These are phyloP conservation scores for Steatornis caripensis DNA, from an alignment of 2,113 vertebrate species.

Conservation along the genomic window DNA sequence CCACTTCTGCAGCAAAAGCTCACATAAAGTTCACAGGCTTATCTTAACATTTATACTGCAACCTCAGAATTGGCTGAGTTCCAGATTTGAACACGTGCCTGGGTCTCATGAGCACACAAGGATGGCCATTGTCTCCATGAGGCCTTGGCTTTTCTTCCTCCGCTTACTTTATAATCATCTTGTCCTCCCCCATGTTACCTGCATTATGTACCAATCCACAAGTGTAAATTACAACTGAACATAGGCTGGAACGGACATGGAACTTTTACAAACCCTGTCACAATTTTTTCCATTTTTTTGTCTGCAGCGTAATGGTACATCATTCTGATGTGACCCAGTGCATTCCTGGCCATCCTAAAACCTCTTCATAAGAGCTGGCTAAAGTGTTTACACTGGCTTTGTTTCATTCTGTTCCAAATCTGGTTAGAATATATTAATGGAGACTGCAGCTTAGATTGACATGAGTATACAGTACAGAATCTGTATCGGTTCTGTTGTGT, in stretches of 20 bases:
- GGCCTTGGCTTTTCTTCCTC: not conserved
- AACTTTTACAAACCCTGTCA: not conserved
- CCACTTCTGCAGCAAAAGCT: not conserved
- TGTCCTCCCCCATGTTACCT: not conserved
- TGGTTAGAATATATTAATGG: not conserved
- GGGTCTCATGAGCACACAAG: not conserved
- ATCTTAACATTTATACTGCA: not conserved
- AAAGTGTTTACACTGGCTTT: not conserved
- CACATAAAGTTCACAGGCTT: not conserved
- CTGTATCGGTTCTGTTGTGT: not conserved
- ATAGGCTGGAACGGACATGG: not conserved
- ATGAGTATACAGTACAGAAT: not conserved
- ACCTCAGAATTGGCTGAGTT: not conserved
- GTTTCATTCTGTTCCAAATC: not conserved
- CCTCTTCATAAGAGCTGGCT: not conserved
- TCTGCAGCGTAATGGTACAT: not conserved
- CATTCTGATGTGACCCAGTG: not conserved
- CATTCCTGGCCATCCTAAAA: not conserved
- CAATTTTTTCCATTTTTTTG: not conserved
- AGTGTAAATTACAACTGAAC: not conserved
- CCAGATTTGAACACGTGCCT: not conserved
- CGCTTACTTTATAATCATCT: not conserved
- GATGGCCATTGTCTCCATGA: accelerated
- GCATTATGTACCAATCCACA: too few species aligned
- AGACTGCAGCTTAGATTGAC: not conserved